A percentile compares a stretch with the other conserved stretches of the same genome.
Evolutionary conservation across 2,888 invertebrate species (phyloP).

Genomic region (Polydrusus cervinus): DNA sequence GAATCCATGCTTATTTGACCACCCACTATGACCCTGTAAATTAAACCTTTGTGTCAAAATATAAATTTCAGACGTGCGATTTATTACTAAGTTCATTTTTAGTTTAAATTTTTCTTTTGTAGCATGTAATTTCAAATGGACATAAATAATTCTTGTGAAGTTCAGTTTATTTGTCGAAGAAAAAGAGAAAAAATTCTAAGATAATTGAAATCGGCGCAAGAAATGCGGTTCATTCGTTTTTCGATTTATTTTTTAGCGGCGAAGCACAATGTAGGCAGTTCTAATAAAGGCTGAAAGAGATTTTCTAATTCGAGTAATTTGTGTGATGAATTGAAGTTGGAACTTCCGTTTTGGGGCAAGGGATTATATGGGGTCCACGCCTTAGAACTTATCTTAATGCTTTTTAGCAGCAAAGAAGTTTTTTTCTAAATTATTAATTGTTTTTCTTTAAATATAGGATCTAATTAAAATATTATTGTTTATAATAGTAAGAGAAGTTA

Average conservation of each 20-base stretch:
- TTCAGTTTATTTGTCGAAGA: conserved; percentile 45
- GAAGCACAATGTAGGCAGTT: conserved; percentile 45
- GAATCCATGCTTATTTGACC: no score
- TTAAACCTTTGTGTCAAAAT: no score
- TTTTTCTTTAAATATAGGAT: not conserved
- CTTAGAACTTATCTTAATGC: conserved; percentile 8
- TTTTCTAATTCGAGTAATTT: conserved; percentile 49
- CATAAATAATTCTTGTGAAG: conserved; percentile 44
- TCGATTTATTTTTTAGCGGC: conserved; percentile 50
- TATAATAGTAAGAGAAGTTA: no score
- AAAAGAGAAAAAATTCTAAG: conserved; percentile 41
- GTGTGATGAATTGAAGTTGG: conserved; percentile 40
- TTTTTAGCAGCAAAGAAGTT: not conserved
- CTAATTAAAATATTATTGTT: no score
- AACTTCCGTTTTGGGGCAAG: conserved; percentile 7
- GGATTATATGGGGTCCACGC: conserved; percentile 18
- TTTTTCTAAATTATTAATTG: conserved; percentile 7
- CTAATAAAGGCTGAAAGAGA: conserved; percentile 47
- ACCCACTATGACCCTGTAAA: no score
- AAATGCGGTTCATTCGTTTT: conserved; percentile 53
- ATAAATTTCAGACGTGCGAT: no score
- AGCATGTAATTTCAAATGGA: conserved; percentile 8
- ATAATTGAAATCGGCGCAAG: conserved; percentile 51
- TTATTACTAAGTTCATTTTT: not conserved
- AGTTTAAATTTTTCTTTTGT: not conserved